Conservation (phyloP, 2,113 vertebrate genomes). For the Eleginops maclovinus region DNA sequence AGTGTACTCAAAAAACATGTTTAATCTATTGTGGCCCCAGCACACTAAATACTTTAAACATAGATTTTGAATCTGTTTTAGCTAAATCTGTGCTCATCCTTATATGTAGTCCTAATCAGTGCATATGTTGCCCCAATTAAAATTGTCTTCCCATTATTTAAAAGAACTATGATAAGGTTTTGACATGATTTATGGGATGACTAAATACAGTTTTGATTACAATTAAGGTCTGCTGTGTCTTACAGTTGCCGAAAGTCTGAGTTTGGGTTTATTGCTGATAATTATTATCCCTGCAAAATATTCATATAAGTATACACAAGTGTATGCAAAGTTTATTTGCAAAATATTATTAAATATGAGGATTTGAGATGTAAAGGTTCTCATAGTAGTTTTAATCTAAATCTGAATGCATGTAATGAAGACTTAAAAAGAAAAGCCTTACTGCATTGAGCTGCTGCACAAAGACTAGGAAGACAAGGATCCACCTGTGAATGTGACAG, state of each 20-base stretch:
- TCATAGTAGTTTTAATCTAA: background rate
- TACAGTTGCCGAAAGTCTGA: background rate
- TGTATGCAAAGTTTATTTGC: too few species aligned
- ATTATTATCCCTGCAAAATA: background rate
- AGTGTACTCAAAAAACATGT: background rate
- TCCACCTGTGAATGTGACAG: slow-evolving; percentile 59
- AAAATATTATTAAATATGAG: background rate
- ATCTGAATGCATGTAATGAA: background rate
- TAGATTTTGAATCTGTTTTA: background rate
- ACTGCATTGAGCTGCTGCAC: slow-evolving; percentile 64
- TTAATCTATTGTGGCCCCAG: background rate
- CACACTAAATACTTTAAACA: slow-evolving; percentile 10
- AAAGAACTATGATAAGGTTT: too few species aligned
- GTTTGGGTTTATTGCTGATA: background rate
- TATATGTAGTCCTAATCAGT: background rate
- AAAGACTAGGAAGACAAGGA: slow-evolving; percentile 44
- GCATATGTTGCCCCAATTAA: background rate
- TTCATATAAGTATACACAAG: background rate
- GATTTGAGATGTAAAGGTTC: background rate
- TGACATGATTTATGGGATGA: too few species aligned
- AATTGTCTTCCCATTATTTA: background rate
- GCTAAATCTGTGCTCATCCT: background rate
- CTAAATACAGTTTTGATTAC: background rate
- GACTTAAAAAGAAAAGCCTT: slow-evolving; percentile 30
- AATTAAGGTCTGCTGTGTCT: background rate